A percentile compares a stretch with the other conserved stretches of the same genome.
Evolutionary conservation across 2,888 invertebrate species (phyloP).

Genomic region (Caenorhabditis wallacei): DNA sequence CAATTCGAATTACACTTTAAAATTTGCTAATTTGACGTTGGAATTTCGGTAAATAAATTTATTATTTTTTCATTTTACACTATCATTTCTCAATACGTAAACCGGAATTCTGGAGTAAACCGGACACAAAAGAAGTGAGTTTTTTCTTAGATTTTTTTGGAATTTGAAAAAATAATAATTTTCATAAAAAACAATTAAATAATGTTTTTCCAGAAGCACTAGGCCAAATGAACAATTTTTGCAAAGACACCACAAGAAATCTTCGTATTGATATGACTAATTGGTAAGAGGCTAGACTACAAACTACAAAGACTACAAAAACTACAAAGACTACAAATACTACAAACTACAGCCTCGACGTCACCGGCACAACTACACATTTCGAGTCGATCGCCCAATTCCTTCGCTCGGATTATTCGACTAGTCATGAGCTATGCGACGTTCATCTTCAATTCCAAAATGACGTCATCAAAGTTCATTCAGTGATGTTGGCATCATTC

Average conservation of each 20-base stretch:
- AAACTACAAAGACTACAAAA: not conserved
- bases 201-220: conserved; percentile 34
- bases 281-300: not conserved
- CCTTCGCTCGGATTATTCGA: conserved; percentile 33
- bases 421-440: conserved; percentile 13
- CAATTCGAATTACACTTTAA: no score
- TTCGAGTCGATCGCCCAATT: conserved; percentile 36
- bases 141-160: not conserved
- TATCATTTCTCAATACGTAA: conserved; percentile 36
- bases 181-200: no score
- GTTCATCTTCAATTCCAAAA: conserved; percentile 27
- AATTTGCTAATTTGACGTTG: no score
- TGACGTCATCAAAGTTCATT: conserved; percentile 8
- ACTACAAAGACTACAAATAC: not conserved
- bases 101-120: conserved; percentile 6
- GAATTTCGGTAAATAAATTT: not conserved
- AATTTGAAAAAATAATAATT: not conserved
- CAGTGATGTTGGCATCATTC: conserved; percentile 20
- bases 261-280: conserved; percentile 16
- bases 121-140: conserved; percentile 35
- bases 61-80: conserved; percentile 1
- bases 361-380: conserved; percentile 6
- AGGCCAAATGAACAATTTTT: conserved; percentile 30
- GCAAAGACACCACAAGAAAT: conserved; percentile 22
- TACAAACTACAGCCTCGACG: conserved; percentile 17